Evolutionary conservation across 2,113 vertebrate species (phyloP).

Genomic region (Mixornis gularis): DNA sequence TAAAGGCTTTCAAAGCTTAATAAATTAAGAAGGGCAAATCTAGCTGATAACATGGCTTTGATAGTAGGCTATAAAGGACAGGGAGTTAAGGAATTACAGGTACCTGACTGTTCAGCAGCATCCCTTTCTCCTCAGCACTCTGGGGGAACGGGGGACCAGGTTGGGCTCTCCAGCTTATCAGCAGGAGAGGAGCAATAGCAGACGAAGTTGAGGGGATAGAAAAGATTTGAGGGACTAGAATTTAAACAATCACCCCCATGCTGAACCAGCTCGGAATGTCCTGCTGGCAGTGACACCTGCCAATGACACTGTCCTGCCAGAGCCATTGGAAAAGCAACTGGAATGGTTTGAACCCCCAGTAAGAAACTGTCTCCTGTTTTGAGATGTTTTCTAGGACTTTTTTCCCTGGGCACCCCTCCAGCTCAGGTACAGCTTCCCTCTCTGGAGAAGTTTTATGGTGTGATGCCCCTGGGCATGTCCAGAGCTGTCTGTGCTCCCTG

Average conservation of each 20-base stretch:
- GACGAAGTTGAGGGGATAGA: background rate
- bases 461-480: background rate
- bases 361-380: background rate
- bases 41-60: background rate
- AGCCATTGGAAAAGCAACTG: background rate
- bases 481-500: background rate
- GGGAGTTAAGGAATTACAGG: background rate
- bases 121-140: background rate
- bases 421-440: background rate
- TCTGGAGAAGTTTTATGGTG: background rate
- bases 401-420: background rate
- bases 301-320: background rate
- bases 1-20: slow-evolving; percentile 32
- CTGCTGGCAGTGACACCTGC: background rate
- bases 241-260: background rate
- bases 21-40: slow-evolving; percentile 16
- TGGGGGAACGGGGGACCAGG: background rate
- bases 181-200: background rate
- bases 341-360: background rate
- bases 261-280: background rate
- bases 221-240: background rate
- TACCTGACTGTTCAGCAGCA: background rate
- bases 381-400: background rate
- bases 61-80: background rate
- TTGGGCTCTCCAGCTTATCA: background rate